Percentiles rank a stretch among this genome's conserved stretches.
These are phyloP conservation scores for Neoitamus cyanurus DNA, from an alignment of 2,888 invertebrate genomes.

Conservation along the genomic window DNA sequence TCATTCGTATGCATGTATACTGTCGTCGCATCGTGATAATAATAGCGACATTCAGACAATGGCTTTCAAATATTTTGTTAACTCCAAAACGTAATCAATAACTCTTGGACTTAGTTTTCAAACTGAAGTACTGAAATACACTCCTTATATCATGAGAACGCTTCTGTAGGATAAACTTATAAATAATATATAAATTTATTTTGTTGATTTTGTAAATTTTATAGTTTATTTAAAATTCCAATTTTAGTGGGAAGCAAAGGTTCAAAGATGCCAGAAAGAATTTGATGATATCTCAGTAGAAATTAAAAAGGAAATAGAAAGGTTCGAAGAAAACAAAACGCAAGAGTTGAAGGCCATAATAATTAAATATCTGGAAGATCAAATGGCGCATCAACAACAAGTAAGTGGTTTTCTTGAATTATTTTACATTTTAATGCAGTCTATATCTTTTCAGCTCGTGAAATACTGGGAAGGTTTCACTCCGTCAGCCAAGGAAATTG, in stretches of 20 bases:
- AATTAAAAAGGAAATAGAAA: conserved; percentile 93
- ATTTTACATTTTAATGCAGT: conserved; percentile 45
- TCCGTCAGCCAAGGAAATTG: conserved; percentile 93
- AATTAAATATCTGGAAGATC: conserved; percentile 90
- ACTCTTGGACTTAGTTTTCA: too few relatives aligned
- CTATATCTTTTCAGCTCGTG: conserved; percentile 59
- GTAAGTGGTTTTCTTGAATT: conserved; percentile 66
- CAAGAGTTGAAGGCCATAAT: conserved; percentile 91
- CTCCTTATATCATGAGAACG: too few relatives aligned
- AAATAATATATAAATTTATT: too few relatives aligned
- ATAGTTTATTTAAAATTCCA: neutral
- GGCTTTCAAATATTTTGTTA: too few relatives aligned
- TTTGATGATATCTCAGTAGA: conserved; percentile 95
- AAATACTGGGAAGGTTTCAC: conserved; percentile 85
- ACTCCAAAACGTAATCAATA: too few relatives aligned
- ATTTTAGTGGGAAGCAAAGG: conserved; percentile 90
- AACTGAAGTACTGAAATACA: too few relatives aligned
- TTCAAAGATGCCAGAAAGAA: conserved; percentile 95
- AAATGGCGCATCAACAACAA: conserved; percentile 95
- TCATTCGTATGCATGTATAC: too few relatives aligned
- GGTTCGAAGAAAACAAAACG: conserved; percentile 89
- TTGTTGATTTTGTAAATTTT: too few relatives aligned
- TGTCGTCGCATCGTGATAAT: too few relatives aligned
- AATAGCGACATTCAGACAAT: too few relatives aligned
- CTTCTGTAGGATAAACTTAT: too few relatives aligned